These are phyloP conservation scores for Halichoeres trimaculatus DNA, from an alignment of 2,113 vertebrate species.

Conservation along the genomic window DNA sequence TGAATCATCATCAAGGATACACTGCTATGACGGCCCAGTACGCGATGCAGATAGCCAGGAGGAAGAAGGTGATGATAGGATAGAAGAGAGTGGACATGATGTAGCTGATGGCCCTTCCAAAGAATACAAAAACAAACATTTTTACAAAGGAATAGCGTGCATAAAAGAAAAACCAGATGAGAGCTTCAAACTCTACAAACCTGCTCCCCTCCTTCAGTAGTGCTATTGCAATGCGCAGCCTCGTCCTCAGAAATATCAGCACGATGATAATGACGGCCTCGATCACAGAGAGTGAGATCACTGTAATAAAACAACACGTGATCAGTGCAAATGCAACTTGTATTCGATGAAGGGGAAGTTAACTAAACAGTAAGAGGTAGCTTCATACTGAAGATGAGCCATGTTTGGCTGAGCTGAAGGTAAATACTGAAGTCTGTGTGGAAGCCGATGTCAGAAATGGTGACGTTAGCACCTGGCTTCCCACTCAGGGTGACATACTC, in stretches of 20 bases:
- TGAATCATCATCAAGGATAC: slow-evolving; percentile 87
- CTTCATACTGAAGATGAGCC: slow-evolving; percentile 90
- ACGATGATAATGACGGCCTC: slow-evolving; percentile 88
- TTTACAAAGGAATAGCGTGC: background rate
- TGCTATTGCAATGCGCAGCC: slow-evolving; percentile 89
- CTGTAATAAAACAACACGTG: slow-evolving; percentile 75
- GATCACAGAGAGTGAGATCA: slow-evolving; percentile 88
- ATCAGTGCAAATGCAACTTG: background rate
- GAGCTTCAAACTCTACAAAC: slow-evolving; percentile 78
- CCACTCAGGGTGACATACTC: slow-evolving; percentile 85
- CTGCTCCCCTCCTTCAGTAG: slow-evolving; percentile 95
- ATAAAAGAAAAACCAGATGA: background rate
- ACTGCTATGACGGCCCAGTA: slow-evolving; percentile 93
- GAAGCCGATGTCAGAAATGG: slow-evolving; percentile 90
- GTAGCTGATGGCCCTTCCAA: slow-evolving; percentile 89
- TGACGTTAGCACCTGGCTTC: slow-evolving; percentile 83
- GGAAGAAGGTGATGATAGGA: slow-evolving; percentile 92
- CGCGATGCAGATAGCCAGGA: slow-evolving; percentile 91
- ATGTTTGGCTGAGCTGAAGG: slow-evolving; percentile 91
- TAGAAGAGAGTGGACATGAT: slow-evolving; percentile 93
- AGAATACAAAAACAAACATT: slow-evolving; percentile 59
- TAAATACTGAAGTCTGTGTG: slow-evolving; percentile 90
- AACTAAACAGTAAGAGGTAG: background rate
- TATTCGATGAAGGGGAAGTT: background rate
- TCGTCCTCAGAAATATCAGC: slow-evolving; percentile 91